phyloP scores from a whole-genome alignment of 1,140 invertebrate species.

The Odontomachus brunneus region DNA sequence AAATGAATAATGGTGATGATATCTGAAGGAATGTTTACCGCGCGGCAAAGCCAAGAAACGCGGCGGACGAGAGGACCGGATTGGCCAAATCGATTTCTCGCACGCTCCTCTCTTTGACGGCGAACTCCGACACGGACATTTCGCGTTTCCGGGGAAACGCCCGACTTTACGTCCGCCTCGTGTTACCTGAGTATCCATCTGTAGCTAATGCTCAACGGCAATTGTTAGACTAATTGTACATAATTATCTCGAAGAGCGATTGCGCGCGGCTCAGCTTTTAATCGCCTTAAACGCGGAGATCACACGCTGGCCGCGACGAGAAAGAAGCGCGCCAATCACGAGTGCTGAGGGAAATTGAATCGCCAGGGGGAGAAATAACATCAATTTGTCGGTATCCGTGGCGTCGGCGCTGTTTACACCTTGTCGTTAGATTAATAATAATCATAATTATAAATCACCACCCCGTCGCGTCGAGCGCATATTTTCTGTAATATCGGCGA shows the following conservation, averaged over 20 bases:
- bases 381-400: constrained; percentile 12
- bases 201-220: constrained; percentile 46
- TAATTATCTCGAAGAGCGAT: constrained; percentile 31
- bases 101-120: background rate
- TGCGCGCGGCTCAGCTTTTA: constrained; percentile 7
- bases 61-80: no score
- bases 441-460: constrained; percentile 2
- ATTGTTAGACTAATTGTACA: constrained; percentile 38
- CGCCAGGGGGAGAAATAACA: background rate
- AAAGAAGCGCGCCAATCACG: background rate
- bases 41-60: background rate
- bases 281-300: constrained; percentile 30
- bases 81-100: no score
- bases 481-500: no score
- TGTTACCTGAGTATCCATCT: constrained; percentile 48
- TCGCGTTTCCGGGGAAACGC: constrained; percentile 30
- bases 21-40: no score
- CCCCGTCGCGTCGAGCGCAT: no score
- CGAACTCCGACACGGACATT: constrained; percentile 16
- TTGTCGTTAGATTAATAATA: constrained; percentile 8
- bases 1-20: no score
- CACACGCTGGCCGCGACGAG: background rate
- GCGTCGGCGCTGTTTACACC: constrained; percentile 7
- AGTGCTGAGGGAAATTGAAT: background rate
- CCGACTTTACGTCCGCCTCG: constrained; percentile 26